A percentile compares a stretch with the other conserved stretches of the same genome.
These are phyloP conservation scores for Brachyhypopomus occidentalis DNA, from an alignment of 2,113 vertebrate species.

Conservation along the genomic window DNA sequence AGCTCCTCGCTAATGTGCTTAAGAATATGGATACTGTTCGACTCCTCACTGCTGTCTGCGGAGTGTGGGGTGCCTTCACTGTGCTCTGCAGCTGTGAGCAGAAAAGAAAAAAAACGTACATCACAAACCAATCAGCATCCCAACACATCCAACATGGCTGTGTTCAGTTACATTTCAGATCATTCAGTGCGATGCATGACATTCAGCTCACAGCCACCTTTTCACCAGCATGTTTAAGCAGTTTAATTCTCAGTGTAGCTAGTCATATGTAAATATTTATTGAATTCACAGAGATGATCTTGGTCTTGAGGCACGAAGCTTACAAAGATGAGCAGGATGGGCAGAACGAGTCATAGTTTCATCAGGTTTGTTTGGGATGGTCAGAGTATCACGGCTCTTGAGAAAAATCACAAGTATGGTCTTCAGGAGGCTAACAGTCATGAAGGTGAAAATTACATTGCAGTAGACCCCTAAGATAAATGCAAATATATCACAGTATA, in stretches of 20 bases:
- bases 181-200: no score
- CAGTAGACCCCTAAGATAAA: conserved; percentile 25
- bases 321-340: neutral
- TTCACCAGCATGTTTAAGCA: no score
- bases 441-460: conserved; percentile 19
- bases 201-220: no score
- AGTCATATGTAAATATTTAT: no score
- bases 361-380: neutral
- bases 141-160: no score
- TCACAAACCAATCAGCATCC: neutral
- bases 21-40: neutral
- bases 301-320: neutral
- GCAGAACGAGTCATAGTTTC: neutral
- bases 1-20: neutral
- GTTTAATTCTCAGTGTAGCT: no score
- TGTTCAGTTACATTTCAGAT: no score
- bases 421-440: conserved; percentile 29
- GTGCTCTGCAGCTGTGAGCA: neutral
- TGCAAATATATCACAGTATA: neutral
- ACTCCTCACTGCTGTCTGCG: neutral
- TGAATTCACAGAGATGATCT: neutral
- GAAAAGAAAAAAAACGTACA: neutral
- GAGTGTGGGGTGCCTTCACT: neutral
- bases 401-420: conserved; percentile 39
- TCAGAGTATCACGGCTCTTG: neutral